phyloP scores from a whole-genome alignment of 2,888 invertebrate genomes.

The Oconnorella tubifera region DNA sequence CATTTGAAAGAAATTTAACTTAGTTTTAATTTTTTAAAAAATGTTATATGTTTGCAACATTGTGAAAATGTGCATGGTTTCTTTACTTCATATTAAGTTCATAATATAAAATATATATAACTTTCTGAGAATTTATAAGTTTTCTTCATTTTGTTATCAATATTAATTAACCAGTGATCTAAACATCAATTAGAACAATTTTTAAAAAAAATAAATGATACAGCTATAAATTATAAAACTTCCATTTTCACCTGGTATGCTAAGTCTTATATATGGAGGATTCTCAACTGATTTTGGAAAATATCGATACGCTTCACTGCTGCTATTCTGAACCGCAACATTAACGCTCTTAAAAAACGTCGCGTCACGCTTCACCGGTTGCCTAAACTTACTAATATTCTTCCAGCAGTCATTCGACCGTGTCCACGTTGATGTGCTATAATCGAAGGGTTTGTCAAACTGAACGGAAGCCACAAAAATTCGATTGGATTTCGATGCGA shows the following conservation, averaged over 20 bases:
- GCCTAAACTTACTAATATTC: conserved; percentile 18
- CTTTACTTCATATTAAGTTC: too few species aligned
- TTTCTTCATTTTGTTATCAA: too few species aligned
- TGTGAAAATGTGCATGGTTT: too few species aligned
- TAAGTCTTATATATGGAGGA: conserved; percentile 44
- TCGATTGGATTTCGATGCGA: conserved; percentile 33
- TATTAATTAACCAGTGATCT: too few species aligned
- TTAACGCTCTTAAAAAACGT: conserved; percentile 25
- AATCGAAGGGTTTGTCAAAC: conserved; percentile 43
- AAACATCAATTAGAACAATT: too few species aligned
- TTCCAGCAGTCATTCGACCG: conserved; percentile 19
- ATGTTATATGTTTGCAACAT: too few species aligned
- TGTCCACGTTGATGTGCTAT: conserved; percentile 35
- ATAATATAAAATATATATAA: too few species aligned
- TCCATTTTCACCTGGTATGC: conserved; percentile 45
- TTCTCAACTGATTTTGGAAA: conserved; percentile 33
- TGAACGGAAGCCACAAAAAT: conserved; percentile 38
- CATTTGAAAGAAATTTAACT: too few species aligned
- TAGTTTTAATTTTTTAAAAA: too few species aligned
- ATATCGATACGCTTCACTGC: conserved; percentile 36
- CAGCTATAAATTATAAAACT: too few species aligned
- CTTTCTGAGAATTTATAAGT: too few species aligned
- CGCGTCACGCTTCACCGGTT: not conserved
- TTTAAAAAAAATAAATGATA: too few species aligned
- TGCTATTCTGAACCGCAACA: conserved; percentile 22